Percentiles rank a stretch among this genome's conserved stretches.
Conservation (phyloP, 1,140 invertebrate species). For the Drosophila equinoxialis region DNA sequence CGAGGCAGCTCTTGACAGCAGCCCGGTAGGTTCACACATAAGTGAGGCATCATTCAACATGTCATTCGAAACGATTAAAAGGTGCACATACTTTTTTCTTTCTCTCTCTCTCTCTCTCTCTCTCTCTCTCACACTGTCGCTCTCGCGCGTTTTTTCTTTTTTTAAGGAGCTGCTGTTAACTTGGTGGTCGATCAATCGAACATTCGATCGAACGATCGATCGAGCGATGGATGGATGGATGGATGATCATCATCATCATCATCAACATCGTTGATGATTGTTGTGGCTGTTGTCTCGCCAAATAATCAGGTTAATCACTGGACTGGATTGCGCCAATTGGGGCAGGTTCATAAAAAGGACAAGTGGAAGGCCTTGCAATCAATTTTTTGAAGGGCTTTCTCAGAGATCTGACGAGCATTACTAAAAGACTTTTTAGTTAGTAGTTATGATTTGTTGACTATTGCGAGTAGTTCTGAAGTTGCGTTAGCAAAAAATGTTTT, state of each 20-base stretch:
- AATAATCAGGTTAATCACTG: slow-evolving; percentile 34
- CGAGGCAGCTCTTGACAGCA: slow-evolving; percentile 76
- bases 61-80: slow-evolving; percentile 77
- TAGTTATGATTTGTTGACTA: not conserved
- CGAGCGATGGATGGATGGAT: slow-evolving; percentile 21
- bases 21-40: slow-evolving; percentile 78
- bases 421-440: not conserved
- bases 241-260: slow-evolving; percentile 37
- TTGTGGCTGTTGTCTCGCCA: not conserved
- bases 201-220: slow-evolving; percentile 36
- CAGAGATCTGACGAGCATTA: not conserved
- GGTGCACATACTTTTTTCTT: slow-evolving; percentile 41
- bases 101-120: not conserved
- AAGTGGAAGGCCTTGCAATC: not conserved
- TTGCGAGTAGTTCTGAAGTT: no score
- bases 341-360: slow-evolving; percentile 3
- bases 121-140: not conserved
- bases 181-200: slow-evolving; percentile 58
- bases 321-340: not conserved
- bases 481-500: no score
- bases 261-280: slow-evolving; percentile 15
- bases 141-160: slow-evolving; percentile 10
- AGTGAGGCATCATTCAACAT: slow-evolving; percentile 78
- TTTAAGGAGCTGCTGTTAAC: slow-evolving; percentile 67
- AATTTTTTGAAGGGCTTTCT: not conserved